phyloP scores from a whole-genome alignment of 64 coral and sea anemone species.

The Dendrophyllia cribrosa region DNA sequence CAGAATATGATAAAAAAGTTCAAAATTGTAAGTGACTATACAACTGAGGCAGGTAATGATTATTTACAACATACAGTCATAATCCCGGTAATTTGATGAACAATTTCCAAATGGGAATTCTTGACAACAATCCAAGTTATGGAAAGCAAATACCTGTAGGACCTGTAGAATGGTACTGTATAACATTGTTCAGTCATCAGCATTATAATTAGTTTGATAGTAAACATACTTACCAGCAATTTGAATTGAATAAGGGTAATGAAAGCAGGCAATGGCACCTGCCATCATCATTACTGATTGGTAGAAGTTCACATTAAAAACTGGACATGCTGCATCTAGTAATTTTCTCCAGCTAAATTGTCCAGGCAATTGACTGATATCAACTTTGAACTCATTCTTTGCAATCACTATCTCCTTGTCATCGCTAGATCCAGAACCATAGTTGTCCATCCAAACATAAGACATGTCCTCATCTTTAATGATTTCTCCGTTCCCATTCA shows the following conservation, averaged over 20 bases:
- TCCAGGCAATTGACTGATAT: neutral
- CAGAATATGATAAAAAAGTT: neutral
- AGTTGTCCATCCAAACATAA: slow-evolving; percentile 40
- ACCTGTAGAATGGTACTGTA: too few species aligned
- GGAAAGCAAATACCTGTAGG: too few species aligned
- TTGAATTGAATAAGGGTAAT: slow-evolving; percentile 35
- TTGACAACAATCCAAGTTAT: too few species aligned
- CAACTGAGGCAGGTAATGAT: too few species aligned
- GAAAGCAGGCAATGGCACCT: slow-evolving; percentile 58
- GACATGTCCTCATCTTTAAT: slow-evolving; percentile 1
- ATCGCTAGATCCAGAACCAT: neutral
- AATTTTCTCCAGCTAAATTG: slow-evolving; percentile 21
- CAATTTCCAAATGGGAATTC: too few species aligned
- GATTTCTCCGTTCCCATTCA: slow-evolving; percentile 34
- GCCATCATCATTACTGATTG: slow-evolving; percentile 51
- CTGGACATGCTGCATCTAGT: slow-evolving; percentile 31
- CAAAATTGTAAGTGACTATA: too few species aligned
- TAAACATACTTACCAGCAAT: slow-evolving; percentile 43
- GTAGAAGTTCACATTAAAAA: slow-evolving; percentile 36
- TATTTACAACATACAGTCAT: too few species aligned
- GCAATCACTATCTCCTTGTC: neutral
- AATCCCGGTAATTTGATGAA: too few species aligned
- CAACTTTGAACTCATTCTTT: slow-evolving; percentile 17
- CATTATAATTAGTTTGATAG: too few species aligned
- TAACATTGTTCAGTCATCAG: too few species aligned